Evolutionary conservation across 2,797 vertebrate genomes (phyloP), one percentile per base, ranked within the genome.

Genomic region (Oreonectes daqikongensis): DNA sequence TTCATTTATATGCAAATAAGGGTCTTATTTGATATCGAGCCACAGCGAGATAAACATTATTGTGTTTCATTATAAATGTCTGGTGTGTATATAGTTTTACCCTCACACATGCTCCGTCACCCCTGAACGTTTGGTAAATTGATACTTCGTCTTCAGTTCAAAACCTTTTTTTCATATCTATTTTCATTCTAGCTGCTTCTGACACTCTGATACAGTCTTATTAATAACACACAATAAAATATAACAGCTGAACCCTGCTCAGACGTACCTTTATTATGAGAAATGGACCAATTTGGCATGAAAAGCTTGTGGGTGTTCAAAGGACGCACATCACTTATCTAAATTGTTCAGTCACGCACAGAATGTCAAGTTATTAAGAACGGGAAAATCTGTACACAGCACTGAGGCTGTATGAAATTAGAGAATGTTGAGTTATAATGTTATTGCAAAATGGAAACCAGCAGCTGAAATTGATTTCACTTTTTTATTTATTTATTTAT

Each of bases 281-380:
- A 79, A 87, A 92, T 90, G 85, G 87, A 83, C 79, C 82, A 84
- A 84, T 91, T 91, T 91, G 86, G 85, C 55, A 69, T 28, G 40
- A 22, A 82, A 81, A 75, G 83, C 78, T 69, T 81, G 84, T 83
- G 85, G 82, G 82, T 84, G 85, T 87, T 89, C 75, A 86, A 78
- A 86, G 83, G 79, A 84, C 74, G 61, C 68, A 85, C 87, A 90
- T 92, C 87, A 86, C 88, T 90, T 89, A 90, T 91, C 89, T 87
- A 83, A 87, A 88, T 83, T 83, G 85, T 85, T 79, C 75, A 87
- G 80, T 82, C 77, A 40, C 71, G 83, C 7, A 63, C 87, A 82
- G 86, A 90, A 91, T 89, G 86, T 91, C 88, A 88, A 87, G 84
- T 90, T 90, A 90, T 90, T 91, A 90, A 88, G 84, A 82, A 81